Base-by-base conservation (phyloP, 2,888 invertebrate species). In the Eupithecia vulgata region DNA sequence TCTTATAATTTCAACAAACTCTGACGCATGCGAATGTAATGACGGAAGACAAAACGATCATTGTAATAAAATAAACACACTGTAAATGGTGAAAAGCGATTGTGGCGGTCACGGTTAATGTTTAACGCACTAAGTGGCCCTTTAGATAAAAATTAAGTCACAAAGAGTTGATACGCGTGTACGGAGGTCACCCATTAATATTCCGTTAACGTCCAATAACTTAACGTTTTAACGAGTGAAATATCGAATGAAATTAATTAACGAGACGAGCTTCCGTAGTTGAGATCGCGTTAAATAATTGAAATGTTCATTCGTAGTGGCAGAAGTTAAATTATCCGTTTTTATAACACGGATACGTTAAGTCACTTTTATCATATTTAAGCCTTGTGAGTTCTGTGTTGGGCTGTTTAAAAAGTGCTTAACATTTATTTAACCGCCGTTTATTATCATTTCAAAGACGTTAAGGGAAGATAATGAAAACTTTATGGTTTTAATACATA, bases 181-280 rank as follows among this genome's bases (percentile, higher is more conserved):
- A 71, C 83, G 85, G 85, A 90, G 91, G 90, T 88, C 89, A 85
- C 81, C 84, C 87, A 90, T 90, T 88, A 88, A 91, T 88, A 88
- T 81, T 81, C 83, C 84, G 84, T 85, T 84, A 87, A 90, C 86
- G 80, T 82, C 81, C 85, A 82, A 90, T 91, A 90, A 90, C 80
- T 90, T 88, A 83, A 78, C 82, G 70, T 83, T 82, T 91, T 91
- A 88, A 91, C 85, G 88, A 86, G 87, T 86, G 81, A 87, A 87
- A 89, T 88, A 88, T 88, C 85, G 85, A 85, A 85, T 83, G 81
- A 87, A 88, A 90, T 88, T 88, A 86, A 90, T 88, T 84, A 86
- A 85, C 81, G 80, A 75, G 80, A 81, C 72, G 81, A 83, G 84
- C 84, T 88, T 87, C 87, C 88, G 87, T 84, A 84, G 81, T 85